Conservation (phyloP, 2,113 vertebrate species). For the Seriola dumerili region DNA sequence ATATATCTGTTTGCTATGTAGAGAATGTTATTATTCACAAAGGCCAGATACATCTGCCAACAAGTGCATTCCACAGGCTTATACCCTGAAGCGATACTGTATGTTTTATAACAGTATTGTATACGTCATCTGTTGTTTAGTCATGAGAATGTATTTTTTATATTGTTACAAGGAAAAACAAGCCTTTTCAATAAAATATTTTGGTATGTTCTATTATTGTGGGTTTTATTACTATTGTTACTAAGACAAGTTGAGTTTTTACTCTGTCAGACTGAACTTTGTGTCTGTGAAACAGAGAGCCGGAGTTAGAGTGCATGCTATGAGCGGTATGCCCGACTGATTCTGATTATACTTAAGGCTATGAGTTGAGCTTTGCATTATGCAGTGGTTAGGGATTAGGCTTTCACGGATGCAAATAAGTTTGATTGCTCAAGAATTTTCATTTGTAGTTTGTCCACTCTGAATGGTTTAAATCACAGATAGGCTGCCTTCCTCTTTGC, state of each 20-base stretch:
- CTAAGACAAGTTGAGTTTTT: slow-evolving; percentile 24
- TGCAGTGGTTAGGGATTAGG: slow-evolving; percentile 68
- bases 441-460: slow-evolving; percentile 64
- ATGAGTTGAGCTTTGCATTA: slow-evolving; percentile 56
- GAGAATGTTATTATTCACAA: slow-evolving; percentile 16
- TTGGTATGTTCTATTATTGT: slow-evolving; percentile 38
- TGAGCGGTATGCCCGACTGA: slow-evolving; percentile 45
- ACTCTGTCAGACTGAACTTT: slow-evolving; percentile 41
- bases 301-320: slow-evolving; percentile 27
- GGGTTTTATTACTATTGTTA: slow-evolving; percentile 21
- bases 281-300: slow-evolving; percentile 27
- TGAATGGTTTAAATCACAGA: slow-evolving; percentile 52
- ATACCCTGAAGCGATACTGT: slow-evolving; percentile 11
- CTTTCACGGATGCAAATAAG: slow-evolving; percentile 70
- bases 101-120: slow-evolving; percentile 22
- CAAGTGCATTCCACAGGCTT: slow-evolving; percentile 39
- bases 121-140: slow-evolving; percentile 14
- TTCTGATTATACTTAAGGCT: slow-evolving; percentile 66
- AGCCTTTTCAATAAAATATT: slow-evolving; percentile 57
- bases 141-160: slow-evolving; percentile 52
- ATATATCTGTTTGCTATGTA: slow-evolving; percentile 27
- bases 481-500: slow-evolving; percentile 23
- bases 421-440: slow-evolving; percentile 64
- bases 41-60: slow-evolving; percentile 12
- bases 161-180: slow-evolving; percentile 31